Percentiles rank a stretch among this genome's conserved stretches.
Evolutionary conservation across 2,113 vertebrate genomes (phyloP).

Genomic region (Stigmatopora argus): DNA sequence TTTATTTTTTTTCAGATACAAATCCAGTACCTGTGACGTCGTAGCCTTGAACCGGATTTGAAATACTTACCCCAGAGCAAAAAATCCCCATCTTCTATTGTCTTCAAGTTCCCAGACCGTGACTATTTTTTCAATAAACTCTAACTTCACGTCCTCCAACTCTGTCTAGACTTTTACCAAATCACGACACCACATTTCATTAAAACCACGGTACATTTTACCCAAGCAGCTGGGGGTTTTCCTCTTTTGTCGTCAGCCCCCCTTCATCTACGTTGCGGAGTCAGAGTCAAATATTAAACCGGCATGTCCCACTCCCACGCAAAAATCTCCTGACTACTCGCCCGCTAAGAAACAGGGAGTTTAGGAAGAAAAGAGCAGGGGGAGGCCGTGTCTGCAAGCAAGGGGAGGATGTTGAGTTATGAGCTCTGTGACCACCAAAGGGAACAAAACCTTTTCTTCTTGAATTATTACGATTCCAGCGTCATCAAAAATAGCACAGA

Average conservation of each 20-base stretch:
- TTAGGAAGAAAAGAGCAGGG: constrained; percentile 47
- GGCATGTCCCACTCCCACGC: constrained; percentile 66
- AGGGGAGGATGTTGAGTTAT: constrained; percentile 67
- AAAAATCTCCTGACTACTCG: constrained; percentile 43
- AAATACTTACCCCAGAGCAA: not conserved
- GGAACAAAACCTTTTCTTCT: constrained; percentile 60
- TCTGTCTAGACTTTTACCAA: constrained; percentile 9
- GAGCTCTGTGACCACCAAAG: constrained; percentile 63
- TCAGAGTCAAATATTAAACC: constrained; percentile 71
- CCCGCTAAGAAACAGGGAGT: constrained; percentile 56
- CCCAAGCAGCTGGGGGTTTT: constrained; percentile 28
- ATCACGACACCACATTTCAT: constrained; percentile 9
- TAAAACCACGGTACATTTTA: constrained; percentile 33
- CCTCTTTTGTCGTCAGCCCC: constrained; percentile 30
- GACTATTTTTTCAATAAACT: not conserved
- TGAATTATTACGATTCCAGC: constrained; percentile 57
- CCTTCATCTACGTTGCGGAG: constrained; percentile 30
- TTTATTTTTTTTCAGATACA: constrained; percentile 30
- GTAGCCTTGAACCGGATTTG: constrained; percentile 27
- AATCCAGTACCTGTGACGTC: constrained; percentile 48
- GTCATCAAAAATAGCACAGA: constrained; percentile 26
- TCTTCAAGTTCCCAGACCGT: not conserved
- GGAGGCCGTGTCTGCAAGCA: constrained; percentile 38
- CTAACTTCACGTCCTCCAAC: not conserved
- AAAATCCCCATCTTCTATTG: not conserved